Conservation (phyloP, 2,113 vertebrate genomes). For the Podarcis cretensis region DNA sequence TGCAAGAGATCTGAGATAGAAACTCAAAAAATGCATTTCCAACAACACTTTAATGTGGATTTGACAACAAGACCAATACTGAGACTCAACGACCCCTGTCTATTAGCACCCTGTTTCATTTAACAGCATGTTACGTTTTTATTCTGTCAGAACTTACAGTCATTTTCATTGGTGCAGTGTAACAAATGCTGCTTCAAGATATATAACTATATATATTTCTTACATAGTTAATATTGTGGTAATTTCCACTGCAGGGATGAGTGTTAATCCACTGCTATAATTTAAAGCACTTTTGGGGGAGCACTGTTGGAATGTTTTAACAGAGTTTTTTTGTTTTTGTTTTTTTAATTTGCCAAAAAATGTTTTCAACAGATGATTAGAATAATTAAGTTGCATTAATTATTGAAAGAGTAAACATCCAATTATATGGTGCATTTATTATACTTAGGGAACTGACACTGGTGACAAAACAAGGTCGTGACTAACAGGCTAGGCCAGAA, state of each 20-base stretch:
- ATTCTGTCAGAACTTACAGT: background rate
- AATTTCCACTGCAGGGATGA: background rate
- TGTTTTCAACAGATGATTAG: background rate
- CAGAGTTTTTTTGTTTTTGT: background rate
- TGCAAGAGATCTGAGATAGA: background rate
- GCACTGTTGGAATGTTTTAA: background rate
- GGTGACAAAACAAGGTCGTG: background rate
- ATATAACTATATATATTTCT: background rate
- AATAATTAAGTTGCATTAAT: background rate
- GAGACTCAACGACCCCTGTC: background rate
- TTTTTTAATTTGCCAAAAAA: background rate
- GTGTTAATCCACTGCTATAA: background rate
- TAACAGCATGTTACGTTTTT: background rate
- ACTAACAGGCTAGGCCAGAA: slow-evolving; percentile 8
- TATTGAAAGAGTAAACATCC: background rate
- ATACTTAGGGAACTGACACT: background rate
- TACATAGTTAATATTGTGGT: background rate
- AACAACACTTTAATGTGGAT: background rate
- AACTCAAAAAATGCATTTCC: background rate
- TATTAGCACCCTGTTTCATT: background rate
- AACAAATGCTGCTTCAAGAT: background rate
- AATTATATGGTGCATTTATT: background rate
- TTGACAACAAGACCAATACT: background rate
- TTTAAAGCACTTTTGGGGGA: background rate
- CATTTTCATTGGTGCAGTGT: background rate